Evolutionary conservation across 1,140 invertebrate species (phyloP).

Genomic region (Drosophila sulfurigaster): DNA sequence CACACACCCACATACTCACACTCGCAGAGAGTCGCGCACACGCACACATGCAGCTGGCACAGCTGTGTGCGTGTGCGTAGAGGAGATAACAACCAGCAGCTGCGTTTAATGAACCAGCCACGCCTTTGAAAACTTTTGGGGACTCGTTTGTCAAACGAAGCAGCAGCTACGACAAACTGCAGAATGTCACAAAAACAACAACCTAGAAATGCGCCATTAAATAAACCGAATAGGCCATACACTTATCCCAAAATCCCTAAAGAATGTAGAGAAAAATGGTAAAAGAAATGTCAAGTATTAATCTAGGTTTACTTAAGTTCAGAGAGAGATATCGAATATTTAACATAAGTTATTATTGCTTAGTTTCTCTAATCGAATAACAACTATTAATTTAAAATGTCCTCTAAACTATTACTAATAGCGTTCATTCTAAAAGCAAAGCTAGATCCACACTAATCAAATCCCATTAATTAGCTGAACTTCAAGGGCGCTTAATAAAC

Average conservation of each 20-base stretch:
- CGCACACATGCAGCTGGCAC: constrained; percentile 6
- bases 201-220: constrained; percentile 4
- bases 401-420: too few relatives aligned
- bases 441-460: too few relatives aligned
- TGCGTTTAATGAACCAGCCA: constrained; percentile 80
- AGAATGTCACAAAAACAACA: constrained; percentile 24
- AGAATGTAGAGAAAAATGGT: not conserved
- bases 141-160: constrained; percentile 55
- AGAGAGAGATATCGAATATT: too few relatives aligned
- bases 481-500: too few relatives aligned
- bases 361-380: too few relatives aligned
- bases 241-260: not conserved
- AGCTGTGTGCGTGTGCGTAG: constrained; percentile 37
- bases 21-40: not conserved
- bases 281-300: too few relatives aligned
- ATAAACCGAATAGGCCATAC: constrained; percentile 6
- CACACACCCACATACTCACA: not conserved
- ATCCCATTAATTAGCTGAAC: too few relatives aligned
- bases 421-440: too few relatives aligned
- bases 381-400: too few relatives aligned
- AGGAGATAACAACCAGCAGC: constrained; percentile 72
- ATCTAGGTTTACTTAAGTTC: too few relatives aligned
- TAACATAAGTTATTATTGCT: too few relatives aligned
- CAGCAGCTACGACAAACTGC: constrained; percentile 14
- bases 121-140: constrained; percentile 66